A percentile compares a stretch with the other conserved stretches of the same genome.
These are phyloP conservation scores for Notocelia uddmanniana DNA, from an alignment of 2,888 invertebrate species.

Conservation along the genomic window DNA sequence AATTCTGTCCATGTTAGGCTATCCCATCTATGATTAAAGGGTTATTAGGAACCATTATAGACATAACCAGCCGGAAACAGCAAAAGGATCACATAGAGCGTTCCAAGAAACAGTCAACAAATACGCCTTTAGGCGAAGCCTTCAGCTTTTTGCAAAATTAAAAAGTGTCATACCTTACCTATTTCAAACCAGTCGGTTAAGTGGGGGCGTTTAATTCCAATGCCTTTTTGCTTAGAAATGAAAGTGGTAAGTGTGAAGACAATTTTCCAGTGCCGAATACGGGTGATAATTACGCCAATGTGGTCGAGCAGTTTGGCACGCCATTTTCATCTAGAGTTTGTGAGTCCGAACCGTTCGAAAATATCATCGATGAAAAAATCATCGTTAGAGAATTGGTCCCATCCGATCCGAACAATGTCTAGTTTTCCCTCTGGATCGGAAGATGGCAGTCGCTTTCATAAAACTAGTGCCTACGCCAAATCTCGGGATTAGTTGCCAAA, in stretches of 20 bases:
- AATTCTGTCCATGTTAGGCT: conserved; percentile 23
- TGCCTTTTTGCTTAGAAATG: conserved; percentile 16
- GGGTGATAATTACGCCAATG: background rate
- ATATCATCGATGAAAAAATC: too few relatives aligned
- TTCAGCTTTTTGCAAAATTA: conserved; percentile 15
- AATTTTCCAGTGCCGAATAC: conserved; percentile 1
- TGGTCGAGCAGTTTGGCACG: too few relatives aligned
- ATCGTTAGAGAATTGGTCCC: too few relatives aligned
- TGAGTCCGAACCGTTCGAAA: too few relatives aligned
- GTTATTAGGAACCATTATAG: conserved; percentile 20
- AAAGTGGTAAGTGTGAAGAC: conserved; percentile 14
- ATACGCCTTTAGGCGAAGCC: conserved; percentile 34
- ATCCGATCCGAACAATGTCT: too few relatives aligned
- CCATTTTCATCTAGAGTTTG: too few relatives aligned
- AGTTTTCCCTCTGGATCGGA: too few relatives aligned
- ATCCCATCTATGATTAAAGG: conserved; percentile 23
- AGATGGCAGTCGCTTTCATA: too few relatives aligned
- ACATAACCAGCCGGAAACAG: conserved; percentile 14
- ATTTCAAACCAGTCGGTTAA: conserved; percentile 24
- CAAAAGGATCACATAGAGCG: conserved; percentile 14
- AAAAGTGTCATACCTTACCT: conserved; percentile 27
- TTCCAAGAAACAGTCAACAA: conserved; percentile 23
- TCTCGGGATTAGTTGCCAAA: too few relatives aligned
- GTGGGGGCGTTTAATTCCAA: conserved; percentile 18
- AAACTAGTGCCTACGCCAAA: too few relatives aligned